phyloP scores from a whole-genome alignment of 2,113 vertebrate species.

The Seriola quinqueradiata region DNA sequence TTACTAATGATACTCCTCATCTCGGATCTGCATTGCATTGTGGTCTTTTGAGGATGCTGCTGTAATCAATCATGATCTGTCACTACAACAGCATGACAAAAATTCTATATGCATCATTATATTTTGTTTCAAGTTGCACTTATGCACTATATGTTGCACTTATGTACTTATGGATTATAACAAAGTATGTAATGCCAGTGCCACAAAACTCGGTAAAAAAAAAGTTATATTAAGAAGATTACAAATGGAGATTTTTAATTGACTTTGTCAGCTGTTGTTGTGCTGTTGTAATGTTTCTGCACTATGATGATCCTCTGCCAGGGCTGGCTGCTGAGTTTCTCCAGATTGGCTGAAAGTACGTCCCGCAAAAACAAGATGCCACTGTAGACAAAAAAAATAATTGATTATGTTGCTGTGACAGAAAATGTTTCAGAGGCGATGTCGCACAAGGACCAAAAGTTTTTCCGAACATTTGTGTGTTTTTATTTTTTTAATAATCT shows the following conservation, averaged over 20 bases:
- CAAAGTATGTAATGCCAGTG: too few species aligned
- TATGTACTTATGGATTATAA: too few species aligned
- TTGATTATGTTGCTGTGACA: not conserved
- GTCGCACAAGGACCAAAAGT: too few species aligned
- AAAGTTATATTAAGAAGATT: not conserved
- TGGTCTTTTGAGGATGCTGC: slow-evolving; percentile 1
- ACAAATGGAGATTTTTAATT: not conserved
- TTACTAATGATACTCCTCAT: not conserved
- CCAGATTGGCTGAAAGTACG: too few species aligned
- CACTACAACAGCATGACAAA: not conserved
- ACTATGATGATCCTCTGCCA: not conserved
- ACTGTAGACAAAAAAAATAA: not conserved
- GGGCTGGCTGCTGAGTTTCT: not conserved
- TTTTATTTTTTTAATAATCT: not conserved
- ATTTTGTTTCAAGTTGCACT: too few species aligned
- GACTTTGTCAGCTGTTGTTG: not conserved
- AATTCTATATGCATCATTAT: not conserved
- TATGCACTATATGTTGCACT: too few species aligned
- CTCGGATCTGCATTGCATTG: not conserved
- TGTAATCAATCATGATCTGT: not conserved
- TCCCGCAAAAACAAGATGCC: not conserved
- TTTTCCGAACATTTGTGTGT: too few species aligned
- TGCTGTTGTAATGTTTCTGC: not conserved
- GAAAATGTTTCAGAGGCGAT: too few species aligned
- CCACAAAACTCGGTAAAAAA: too few species aligned